Percentiles rank a stretch among this genome's conserved stretches.
phyloP scores from a whole-genome alignment of 1,140 invertebrate genomes.

The Pteromalus puparum region DNA sequence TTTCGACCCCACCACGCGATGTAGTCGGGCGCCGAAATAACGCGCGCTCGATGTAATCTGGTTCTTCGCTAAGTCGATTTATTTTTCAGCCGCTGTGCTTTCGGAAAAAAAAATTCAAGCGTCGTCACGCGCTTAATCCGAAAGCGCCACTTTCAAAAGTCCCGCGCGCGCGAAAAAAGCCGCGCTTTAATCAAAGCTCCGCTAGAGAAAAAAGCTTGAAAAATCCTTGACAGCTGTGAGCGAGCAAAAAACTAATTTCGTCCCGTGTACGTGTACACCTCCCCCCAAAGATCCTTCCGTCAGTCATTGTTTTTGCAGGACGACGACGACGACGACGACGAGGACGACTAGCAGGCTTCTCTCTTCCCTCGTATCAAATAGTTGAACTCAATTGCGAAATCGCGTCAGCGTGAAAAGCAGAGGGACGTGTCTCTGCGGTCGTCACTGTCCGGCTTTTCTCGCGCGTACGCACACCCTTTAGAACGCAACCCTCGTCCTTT shows the following conservation, averaged over 20 bases:
- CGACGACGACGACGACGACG: too few relatives aligned
- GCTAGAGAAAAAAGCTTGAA: background rate
- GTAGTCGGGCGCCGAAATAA: too few relatives aligned
- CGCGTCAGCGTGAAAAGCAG: conserved; percentile 15
- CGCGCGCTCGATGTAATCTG: too few relatives aligned
- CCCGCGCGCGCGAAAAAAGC: background rate
- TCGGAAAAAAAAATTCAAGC: background rate
- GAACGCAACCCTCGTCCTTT: conserved; percentile 21
- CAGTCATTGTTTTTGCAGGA: conserved; percentile 33
- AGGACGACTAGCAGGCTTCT: background rate
- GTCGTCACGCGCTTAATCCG: background rate
- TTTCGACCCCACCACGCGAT: background rate
- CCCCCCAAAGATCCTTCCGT: conserved; percentile 1
- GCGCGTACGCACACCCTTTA: too few relatives aligned
- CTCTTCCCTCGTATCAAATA: conserved; percentile 5
- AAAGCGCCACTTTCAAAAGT: background rate
- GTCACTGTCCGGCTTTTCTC: conserved; percentile 24
- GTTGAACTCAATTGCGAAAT: conserved; percentile 34
- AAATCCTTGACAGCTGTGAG: background rate
- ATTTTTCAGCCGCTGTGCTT: background rate
- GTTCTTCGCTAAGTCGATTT: background rate
- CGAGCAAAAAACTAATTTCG: background rate
- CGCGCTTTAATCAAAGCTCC: background rate
- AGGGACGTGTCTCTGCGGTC: background rate
- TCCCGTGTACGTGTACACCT: background rate